phyloP scores from a whole-genome alignment of 2,797 vertebrate genomes.

The Coranthus polyacanthus region DNA sequence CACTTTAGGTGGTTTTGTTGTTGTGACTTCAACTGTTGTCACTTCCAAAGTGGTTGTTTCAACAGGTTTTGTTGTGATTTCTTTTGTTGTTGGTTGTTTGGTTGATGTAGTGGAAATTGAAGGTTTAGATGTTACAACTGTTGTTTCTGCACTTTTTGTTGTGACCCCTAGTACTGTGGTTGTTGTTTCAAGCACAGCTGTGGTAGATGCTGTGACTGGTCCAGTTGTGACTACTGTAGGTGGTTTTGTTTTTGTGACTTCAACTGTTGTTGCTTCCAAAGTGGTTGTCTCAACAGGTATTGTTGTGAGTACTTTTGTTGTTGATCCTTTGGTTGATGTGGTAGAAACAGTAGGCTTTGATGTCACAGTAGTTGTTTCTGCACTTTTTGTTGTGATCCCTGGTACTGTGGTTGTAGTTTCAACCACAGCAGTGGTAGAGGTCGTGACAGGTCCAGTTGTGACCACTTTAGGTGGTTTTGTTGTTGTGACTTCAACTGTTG shows the following conservation, averaged over 20 bases:
- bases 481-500: background rate
- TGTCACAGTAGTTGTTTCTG: slow-evolving; percentile 5
- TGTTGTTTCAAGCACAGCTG: slow-evolving; percentile 3
- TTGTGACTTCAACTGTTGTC: background rate
- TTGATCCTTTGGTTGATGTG: background rate
- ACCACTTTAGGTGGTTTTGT: background rate
- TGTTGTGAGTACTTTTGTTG: background rate
- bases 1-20: background rate
- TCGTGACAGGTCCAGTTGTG: background rate
- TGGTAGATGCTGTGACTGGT: slow-evolving; percentile 1
- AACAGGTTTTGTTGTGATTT: background rate
- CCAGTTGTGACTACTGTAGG: background rate
- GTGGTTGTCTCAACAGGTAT: background rate
- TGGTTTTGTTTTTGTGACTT: background rate
- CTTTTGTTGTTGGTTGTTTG: background rate
- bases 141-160: slow-evolving; percentile 2
- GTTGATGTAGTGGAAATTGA: slow-evolving; percentile 8
- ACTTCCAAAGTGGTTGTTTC: background rate
- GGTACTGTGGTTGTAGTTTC: background rate
- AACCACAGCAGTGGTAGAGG: background rate
- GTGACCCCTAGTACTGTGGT: background rate
- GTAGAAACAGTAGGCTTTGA: slow-evolving; percentile 7
- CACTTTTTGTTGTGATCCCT: background rate
- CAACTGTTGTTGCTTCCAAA: background rate
- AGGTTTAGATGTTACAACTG: slow-evolving; percentile 4